Evolutionary conservation across 2,797 vertebrate genomes (phyloP), one percentile per base, ranked within the genome.

Genomic region (Atherinosoma microstoma): DNA sequence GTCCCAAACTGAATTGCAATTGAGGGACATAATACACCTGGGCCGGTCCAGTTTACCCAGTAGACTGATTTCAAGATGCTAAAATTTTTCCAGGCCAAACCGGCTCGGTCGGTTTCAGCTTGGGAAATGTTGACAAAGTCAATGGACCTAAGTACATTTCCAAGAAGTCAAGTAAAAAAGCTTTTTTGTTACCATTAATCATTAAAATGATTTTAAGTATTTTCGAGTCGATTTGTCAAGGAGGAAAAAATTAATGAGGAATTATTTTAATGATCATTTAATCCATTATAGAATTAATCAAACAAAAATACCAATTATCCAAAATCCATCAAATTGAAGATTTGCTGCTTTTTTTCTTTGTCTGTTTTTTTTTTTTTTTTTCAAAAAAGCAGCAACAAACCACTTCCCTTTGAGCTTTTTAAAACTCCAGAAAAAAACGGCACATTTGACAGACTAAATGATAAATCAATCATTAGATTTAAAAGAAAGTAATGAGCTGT

Each of bases 1-100:
- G 20, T 62, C 20, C 58, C 57, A 53, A 62, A 34, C 56, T 73
- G 67, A 64, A 27, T 10, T 70, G 56, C 15, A 27, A 13, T 30
- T 54, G 61, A 61, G 15, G 40, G 6, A 60, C 3, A 12, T 18
- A 29, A 7, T 45, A 34, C 38, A 60, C 5, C 24, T 27, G 29
- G 0, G 29, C 32, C 29, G 51, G 15, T 56, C 53, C 53, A 56
- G 2, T 56, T 56, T 56, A 54, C 24, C 53, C 2, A 18, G 22
- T 24, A 51, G n/a, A 51, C 9, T 24, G 12, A 53, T 27, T 12
- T 27, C 47, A 49, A 15, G 4, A 49, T n/a, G 45, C 0, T 24
- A 22, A 24, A 5, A 24, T 11, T 53, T 51, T 7, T n/a, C 20
- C 5, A 4, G 12, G 4, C 4, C 24, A 12, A 27, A n/a, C 24